Evolutionary conservation across 1,140 invertebrate genomes (phyloP).

Genomic region (Cotesia glomerata): DNA sequence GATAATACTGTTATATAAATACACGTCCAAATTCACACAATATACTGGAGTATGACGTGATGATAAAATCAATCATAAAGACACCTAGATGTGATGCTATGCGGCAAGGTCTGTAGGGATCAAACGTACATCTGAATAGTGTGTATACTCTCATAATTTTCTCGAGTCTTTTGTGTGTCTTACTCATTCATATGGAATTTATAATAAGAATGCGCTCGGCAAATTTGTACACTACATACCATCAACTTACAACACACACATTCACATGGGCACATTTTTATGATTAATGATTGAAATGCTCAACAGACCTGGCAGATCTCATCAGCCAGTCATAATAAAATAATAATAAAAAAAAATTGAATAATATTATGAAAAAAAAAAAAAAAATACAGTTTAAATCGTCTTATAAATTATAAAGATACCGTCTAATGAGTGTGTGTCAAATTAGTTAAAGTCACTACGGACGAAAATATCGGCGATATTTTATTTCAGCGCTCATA

Average conservation of each 20-base stretch:
- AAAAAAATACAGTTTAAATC: neutral
- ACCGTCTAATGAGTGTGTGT: neutral
- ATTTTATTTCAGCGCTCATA: neutral
- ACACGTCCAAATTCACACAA: too few relatives aligned
- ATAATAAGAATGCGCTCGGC: slow-evolving; percentile 43
- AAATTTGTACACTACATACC: slow-evolving; percentile 46
- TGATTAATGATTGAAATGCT: slow-evolving; percentile 42
- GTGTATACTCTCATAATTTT: neutral
- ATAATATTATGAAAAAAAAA: too few relatives aligned
- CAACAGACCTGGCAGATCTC: neutral
- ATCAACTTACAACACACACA: slow-evolving; percentile 3
- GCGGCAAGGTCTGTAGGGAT: slow-evolving; percentile 13
- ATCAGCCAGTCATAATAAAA: slow-evolving; percentile 10
- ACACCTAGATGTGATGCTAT: neutral
- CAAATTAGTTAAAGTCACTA: neutral
- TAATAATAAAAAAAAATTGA: neutral
- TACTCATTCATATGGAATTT: slow-evolving; percentile 44
- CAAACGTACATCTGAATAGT: neutral
- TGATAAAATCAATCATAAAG: slow-evolving; percentile 4
- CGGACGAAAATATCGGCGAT: neutral
- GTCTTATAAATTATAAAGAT: neutral
- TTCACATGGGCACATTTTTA: neutral
- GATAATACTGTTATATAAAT: neutral
- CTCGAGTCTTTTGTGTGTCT: slow-evolving; percentile 7
- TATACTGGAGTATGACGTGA: neutral